Base-by-base conservation (phyloP, 2,888 invertebrate species). In the Oxystoma pomonae region DNA sequence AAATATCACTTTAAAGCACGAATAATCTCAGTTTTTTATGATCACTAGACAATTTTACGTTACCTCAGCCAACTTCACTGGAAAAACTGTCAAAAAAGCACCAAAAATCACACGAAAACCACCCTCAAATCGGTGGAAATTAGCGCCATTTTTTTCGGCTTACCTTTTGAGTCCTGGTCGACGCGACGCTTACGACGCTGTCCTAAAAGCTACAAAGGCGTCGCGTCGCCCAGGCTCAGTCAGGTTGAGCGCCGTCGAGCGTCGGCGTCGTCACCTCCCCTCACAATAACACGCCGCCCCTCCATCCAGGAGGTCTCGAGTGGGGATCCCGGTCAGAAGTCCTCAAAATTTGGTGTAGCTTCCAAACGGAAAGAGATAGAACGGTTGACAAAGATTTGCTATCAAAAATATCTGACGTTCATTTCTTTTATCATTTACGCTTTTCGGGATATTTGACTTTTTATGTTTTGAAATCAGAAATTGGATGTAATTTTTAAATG, bases 181-280 rank as follows among this genome's bases (percentile, higher is more conserved):
- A 76, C 77, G 79, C 76, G 77, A 77, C 75, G 78, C 77, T 74
- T 79, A 77, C 76, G 77, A 78, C 77, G 78, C 77, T 77, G 77
- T 78, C 78, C 78, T 77, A 77, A 77, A 73, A 77, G 79, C 78
- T 78, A 78, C 77, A 78, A 63, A 67, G 74, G 78, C 79, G 78
- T 77, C 79, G 77, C 77, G 78, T 75, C 77, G 78, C 64, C 65
- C 58, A 63, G 65, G 35, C 35, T 66, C 69, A 68, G 66, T 70
- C 72, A 69, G 73, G 72, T 71, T 69, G 71, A 68, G 67, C 63
- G 67, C 60, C 71, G 66, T 64, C 68, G 67, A 55, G 49, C 7
- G 53, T 3, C 17, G 53, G 3, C 53, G 53, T 17, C 53, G 53
- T 53, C n/a, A 58, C 67, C 68, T 69, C 73, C 69, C 72, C 72